Conservation (phyloP, 2,888 invertebrate species). For the Xylophagus ater region DNA sequence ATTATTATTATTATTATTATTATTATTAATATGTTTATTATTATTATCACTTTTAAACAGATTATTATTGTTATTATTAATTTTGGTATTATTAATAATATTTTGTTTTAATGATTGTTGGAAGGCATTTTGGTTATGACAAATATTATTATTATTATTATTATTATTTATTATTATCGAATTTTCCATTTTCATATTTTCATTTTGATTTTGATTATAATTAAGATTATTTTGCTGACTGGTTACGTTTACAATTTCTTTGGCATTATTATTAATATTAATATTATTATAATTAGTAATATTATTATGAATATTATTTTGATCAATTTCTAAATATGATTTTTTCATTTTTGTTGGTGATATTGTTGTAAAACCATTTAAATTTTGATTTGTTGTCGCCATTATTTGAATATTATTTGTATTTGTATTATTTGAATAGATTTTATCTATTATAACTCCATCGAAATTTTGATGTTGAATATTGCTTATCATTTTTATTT, state of each 20-base stretch:
- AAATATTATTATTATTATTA: no score
- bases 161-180: no score
- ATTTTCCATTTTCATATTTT: no score
- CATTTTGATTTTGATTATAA: constrained; percentile 5
- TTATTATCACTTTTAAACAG: not conserved
- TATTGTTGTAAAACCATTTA: constrained; percentile 2
- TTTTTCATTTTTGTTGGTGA: no score
- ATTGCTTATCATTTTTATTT: constrained; percentile 13
- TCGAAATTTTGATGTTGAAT: constrained; percentile 11
- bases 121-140: not conserved
- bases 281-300: not conserved
- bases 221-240: no score
- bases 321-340: no score
- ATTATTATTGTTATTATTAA: not conserved
- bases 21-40: not conserved
- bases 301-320: constrained; percentile 1
- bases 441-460: constrained; percentile 7
- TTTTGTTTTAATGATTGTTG: not conserved
- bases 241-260: constrained; percentile 10
- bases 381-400: constrained; percentile 1
- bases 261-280: constrained; percentile 8
- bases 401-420: constrained; percentile 5
- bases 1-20: not conserved
- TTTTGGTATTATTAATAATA: not conserved
- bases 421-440: constrained; percentile 7